Evolutionary conservation across 2,797 vertebrate species (phyloP).

Genomic region (Monodelphis domestica): DNA sequence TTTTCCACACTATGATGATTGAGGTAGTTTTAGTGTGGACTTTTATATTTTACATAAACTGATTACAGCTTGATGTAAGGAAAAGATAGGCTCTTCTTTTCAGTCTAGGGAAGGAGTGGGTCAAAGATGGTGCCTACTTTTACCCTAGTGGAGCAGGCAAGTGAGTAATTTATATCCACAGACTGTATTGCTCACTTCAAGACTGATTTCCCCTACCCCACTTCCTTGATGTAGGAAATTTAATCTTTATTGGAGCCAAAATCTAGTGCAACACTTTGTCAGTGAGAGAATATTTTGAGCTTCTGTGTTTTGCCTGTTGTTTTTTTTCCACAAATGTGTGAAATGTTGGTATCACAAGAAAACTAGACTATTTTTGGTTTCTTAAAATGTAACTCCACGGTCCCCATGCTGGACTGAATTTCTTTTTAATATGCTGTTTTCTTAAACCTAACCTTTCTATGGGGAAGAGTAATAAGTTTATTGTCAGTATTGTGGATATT

Average conservation of each 20-base stretch:
- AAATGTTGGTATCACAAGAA: constrained; percentile 55
- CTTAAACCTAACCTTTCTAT: not conserved
- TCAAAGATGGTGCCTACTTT: not conserved
- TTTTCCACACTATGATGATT: constrained; percentile 23
- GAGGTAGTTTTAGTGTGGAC: constrained; percentile 13
- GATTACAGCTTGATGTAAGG: constrained; percentile 8
- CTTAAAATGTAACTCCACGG: not conserved
- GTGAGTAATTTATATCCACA: not conserved
- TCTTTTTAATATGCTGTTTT: constrained; percentile 52
- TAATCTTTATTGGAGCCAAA: constrained; percentile 58
- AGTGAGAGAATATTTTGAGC: constrained; percentile 54
- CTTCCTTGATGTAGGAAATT: constrained; percentile 16
- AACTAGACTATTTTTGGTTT: constrained; percentile 48
- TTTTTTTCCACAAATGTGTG: constrained; percentile 38
- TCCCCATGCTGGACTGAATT: not conserved
- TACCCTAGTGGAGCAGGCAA: not conserved
- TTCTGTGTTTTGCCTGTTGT: constrained; percentile 40
- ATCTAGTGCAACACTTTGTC: constrained; percentile 72
- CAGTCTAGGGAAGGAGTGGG: constrained; percentile 7
- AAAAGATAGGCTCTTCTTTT: constrained; percentile 8
- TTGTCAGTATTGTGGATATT: constrained; percentile 56
- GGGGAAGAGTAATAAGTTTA: constrained; percentile 31
- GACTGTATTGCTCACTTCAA: constrained; percentile 24
- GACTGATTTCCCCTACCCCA: not conserved
- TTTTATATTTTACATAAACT: constrained; percentile 47